Evolutionary conservation across 2,113 vertebrate species (phyloP).

Genomic region (Periophthalmus modestus): DNA sequence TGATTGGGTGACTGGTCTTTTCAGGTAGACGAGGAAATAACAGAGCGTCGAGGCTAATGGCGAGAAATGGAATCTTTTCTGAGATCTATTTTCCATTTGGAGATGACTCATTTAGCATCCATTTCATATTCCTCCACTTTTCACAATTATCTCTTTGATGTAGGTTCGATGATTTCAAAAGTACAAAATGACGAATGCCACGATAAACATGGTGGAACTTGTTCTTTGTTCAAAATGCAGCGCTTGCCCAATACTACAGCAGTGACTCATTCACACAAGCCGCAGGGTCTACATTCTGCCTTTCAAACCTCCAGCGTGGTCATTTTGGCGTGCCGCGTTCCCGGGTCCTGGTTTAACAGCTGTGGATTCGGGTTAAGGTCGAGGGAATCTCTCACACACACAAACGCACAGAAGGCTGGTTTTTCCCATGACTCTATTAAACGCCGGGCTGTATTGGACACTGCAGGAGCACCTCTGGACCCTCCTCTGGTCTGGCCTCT

Average conservation of each 20-base stretch:
- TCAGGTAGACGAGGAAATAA: conserved; percentile 32
- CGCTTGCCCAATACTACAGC: conserved; percentile 49
- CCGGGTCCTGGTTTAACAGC: conserved; percentile 62
- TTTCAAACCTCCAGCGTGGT: conserved; percentile 51
- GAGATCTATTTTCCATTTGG: neutral
- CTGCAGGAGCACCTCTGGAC: conserved; percentile 65
- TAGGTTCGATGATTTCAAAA: conserved; percentile 24
- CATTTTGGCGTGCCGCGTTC: conserved; percentile 39
- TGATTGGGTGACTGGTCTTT: conserved; percentile 20
- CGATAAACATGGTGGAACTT: conserved; percentile 47
- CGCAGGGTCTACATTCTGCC: conserved; percentile 51
- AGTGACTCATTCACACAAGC: conserved; percentile 62
- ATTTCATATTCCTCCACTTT: neutral
- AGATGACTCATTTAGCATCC: neutral
- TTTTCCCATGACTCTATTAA: conserved; percentile 77
- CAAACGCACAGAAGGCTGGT: conserved; percentile 56
- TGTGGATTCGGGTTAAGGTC: conserved; percentile 63
- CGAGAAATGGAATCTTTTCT: neutral
- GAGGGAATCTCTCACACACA: conserved; percentile 59
- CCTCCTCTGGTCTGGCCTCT: conserved; percentile 45
- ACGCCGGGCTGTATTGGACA: conserved; percentile 65
- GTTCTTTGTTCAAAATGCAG: conserved; percentile 43
- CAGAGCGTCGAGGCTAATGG: neutral
- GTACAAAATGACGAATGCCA: conserved; percentile 44
- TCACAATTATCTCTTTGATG: neutral